phyloP scores from a whole-genome alignment of 2,113 vertebrate genomes.

The Bambusicola thoracicus region DNA sequence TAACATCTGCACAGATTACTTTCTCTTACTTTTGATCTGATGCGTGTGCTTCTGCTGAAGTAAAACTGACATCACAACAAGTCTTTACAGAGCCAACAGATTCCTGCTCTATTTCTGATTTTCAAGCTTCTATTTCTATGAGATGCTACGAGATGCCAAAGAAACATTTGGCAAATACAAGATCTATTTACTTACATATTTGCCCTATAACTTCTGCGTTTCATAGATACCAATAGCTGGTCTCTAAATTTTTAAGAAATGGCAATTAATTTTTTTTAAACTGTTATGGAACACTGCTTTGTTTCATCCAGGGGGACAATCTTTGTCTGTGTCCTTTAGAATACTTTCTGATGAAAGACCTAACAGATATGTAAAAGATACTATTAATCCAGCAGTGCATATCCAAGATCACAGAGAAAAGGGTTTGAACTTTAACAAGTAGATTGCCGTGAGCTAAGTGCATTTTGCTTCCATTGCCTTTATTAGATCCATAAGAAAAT shows the following conservation, averaged over 20 bases:
- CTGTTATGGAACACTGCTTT: background rate
- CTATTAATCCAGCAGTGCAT: background rate
- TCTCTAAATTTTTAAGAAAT: background rate
- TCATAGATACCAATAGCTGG: background rate
- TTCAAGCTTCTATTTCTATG: background rate
- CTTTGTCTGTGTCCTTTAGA: background rate
- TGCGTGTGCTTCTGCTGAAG: background rate
- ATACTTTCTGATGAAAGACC: background rate
- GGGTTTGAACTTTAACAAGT: background rate
- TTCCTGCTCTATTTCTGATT: background rate
- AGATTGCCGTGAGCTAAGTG: background rate
- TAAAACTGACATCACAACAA: background rate
- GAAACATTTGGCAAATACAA: background rate
- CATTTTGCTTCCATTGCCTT: background rate
- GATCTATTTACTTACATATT: background rate
- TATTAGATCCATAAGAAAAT: background rate
- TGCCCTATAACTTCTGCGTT: background rate
- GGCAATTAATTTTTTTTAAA: background rate
- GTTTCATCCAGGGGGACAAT: background rate
- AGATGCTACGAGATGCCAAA: background rate
- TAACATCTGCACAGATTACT: background rate
- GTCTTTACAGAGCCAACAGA: background rate
- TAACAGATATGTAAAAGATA: background rate
- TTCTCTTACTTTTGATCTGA: background rate
- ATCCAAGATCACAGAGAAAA: background rate